Conservation (phyloP, 1,140 invertebrate species). For the Lasioglossum albipes region DNA sequence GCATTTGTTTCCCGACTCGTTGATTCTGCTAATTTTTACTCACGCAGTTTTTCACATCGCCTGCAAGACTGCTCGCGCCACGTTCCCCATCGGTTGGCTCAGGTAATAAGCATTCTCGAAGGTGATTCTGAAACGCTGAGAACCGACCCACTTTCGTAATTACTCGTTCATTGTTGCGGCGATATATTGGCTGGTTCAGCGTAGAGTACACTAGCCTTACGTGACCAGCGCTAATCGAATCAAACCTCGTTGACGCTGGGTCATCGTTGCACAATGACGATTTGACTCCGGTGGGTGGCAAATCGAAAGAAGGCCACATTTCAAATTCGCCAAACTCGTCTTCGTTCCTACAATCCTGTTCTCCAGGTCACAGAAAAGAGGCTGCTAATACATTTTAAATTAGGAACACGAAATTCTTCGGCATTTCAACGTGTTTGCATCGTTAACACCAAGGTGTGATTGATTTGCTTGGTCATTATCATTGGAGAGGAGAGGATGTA, state of each 20-base stretch:
- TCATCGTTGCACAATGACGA: conserved; percentile 28
- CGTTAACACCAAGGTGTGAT: too few relatives aligned
- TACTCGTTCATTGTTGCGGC: conserved; percentile 53
- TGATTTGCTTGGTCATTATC: too few relatives aligned
- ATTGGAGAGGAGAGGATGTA: too few relatives aligned
- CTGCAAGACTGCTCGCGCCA: neutral
- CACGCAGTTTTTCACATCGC: neutral
- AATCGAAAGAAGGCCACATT: neutral
- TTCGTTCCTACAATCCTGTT: neutral
- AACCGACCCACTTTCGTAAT: conserved; percentile 58
- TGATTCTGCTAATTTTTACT: neutral
- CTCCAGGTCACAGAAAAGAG: neutral
- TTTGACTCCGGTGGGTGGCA: neutral
- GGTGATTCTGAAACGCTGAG: conserved; percentile 31
- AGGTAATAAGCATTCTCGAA: conserved; percentile 42
- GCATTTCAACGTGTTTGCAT: too few relatives aligned
- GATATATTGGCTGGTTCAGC: conserved; percentile 10
- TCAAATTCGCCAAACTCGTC: neutral
- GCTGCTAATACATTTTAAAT: neutral
- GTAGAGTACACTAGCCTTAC: conserved; percentile 27
- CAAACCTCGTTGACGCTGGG: conserved; percentile 32
- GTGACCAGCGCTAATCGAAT: conserved; percentile 52
- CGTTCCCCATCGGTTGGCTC: conserved; percentile 10
- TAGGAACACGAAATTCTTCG: neutral
- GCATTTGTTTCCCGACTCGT: neutral